Percentiles rank a stretch among this genome's conserved stretches.
Conservation (phyloP, 2,797 vertebrate species). For the Moxostoma hubbsi region DNA sequence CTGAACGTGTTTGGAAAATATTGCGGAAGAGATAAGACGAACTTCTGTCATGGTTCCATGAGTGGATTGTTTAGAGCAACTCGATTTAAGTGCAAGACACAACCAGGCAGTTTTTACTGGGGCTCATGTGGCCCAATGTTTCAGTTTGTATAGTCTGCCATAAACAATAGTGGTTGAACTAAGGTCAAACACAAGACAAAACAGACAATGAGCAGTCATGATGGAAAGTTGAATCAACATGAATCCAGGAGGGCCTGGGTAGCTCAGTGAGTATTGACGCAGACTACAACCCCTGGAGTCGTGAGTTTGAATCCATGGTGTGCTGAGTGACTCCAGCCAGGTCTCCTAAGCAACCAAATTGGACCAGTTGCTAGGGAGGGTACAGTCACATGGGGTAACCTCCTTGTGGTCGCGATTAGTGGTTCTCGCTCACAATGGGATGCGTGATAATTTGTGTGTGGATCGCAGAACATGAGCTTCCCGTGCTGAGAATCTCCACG, state of each 20-base stretch:
- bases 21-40: slow-evolving; percentile 63
- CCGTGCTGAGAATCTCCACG: too few species aligned
- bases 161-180: slow-evolving; percentile 47
- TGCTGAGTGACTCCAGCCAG: too few species aligned
- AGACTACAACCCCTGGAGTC: neutral
- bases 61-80: slow-evolving; percentile 38
- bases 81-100: slow-evolving; percentile 28
- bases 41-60: slow-evolving; percentile 28
- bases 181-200: slow-evolving; percentile 51
- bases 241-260: neutral
- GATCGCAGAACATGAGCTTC: too few species aligned
- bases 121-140: slow-evolving; percentile 19
- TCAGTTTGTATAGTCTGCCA: slow-evolving; percentile 25
- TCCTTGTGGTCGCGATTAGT: too few species aligned
- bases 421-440: too few species aligned
- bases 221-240: neutral
- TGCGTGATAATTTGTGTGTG: too few species aligned
- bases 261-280: neutral
- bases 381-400: too few species aligned
- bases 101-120: slow-evolving; percentile 20
- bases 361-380: too few species aligned
- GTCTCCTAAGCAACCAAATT: too few species aligned
- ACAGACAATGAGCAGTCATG: slow-evolving; percentile 24
- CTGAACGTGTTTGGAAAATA: slow-evolving; percentile 46
- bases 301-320: too few species aligned